phyloP scores from a whole-genome alignment of 2,113 vertebrate species.

The Phycodurus eques region DNA sequence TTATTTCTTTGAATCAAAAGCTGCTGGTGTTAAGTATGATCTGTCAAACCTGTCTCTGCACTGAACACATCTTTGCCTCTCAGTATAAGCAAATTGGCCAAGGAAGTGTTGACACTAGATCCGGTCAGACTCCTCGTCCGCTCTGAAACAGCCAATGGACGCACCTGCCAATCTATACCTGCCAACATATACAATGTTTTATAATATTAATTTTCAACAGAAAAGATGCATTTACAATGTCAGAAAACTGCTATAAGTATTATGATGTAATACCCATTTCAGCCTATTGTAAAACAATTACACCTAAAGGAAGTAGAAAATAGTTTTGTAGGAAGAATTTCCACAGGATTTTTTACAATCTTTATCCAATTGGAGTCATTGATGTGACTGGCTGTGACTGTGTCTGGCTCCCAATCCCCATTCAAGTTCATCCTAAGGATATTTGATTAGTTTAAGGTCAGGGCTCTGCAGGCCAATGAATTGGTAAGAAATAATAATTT shows the following conservation, averaged over 20 bases:
- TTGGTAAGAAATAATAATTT: too few relatives aligned
- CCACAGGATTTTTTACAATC: too few relatives aligned
- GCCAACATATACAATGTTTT: constrained; percentile 2
- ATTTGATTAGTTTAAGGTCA: too few relatives aligned
- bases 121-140: constrained; percentile 44
- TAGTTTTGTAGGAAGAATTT: background rate
- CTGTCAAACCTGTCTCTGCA: constrained; percentile 73
- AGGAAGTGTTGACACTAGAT: constrained; percentile 80
- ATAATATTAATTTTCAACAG: background rate
- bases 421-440: too few relatives aligned
- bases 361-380: too few relatives aligned
- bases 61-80: constrained; percentile 83
- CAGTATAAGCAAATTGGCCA: constrained; percentile 91
- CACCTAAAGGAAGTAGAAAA: background rate
- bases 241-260: background rate
- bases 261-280: too few relatives aligned
- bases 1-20: background rate
- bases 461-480: too few relatives aligned
- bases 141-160: constrained; percentile 55
- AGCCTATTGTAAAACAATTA: too few relatives aligned
- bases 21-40: background rate
- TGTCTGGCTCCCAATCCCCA: too few relatives aligned
- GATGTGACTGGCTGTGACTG: too few relatives aligned
- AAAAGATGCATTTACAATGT: too few relatives aligned
- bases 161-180: constrained; percentile 91